Evolutionary conservation across 1,140 invertebrate genomes (phyloP).

Genomic region (Batillaria attramentaria): DNA sequence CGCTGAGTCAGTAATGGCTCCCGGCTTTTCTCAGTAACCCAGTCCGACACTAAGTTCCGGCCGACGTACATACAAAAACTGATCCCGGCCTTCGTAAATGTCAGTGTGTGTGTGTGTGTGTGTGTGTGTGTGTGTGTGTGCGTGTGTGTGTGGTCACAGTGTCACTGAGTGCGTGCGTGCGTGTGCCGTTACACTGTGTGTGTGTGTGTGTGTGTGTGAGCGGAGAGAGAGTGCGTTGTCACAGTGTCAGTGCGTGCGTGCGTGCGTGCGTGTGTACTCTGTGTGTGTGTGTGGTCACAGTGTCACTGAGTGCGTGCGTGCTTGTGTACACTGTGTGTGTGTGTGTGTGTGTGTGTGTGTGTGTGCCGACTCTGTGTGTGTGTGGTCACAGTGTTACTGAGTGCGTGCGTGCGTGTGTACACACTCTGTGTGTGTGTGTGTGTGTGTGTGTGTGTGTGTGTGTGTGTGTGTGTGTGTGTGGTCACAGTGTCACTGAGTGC

Average conservation of each 20-base stretch:
- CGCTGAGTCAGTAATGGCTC: background rate
- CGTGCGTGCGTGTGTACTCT: background rate
- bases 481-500: background rate
- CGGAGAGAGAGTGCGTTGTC: background rate
- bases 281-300: background rate
- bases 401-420: background rate
- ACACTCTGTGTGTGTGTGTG: background rate
- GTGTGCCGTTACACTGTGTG: background rate
- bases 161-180: constrained; percentile 5
- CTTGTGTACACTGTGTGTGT: background rate
- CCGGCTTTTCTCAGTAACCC: background rate
- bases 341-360: background rate
- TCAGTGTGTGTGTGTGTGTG: constrained; percentile 1
- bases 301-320: background rate
- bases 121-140: constrained; percentile 4
- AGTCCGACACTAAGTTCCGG: background rate
- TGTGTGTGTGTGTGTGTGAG: constrained; percentile 6
- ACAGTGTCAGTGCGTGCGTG: background rate
- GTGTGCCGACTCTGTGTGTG: background rate
- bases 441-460: background rate
- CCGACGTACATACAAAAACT: background rate
- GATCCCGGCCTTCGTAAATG: background rate
- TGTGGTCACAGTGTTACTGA: background rate
- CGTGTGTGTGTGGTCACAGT: background rate
- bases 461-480: background rate